Conservation (phyloP, 1,140 invertebrate genomes). For the Meloidogyne exigua region DNA sequence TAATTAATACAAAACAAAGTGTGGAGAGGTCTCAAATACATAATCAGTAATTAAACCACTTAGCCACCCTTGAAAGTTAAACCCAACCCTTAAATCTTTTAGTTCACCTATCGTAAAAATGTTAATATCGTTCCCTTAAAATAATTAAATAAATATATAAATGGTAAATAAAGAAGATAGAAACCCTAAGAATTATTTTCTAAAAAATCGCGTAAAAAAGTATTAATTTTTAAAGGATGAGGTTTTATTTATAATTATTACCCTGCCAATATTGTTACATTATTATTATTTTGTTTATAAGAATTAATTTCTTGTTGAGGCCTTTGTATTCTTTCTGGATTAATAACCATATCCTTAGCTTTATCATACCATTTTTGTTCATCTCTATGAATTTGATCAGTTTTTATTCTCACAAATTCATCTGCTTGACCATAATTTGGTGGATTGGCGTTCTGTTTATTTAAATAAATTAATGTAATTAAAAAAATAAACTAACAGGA, state of each 20-base stretch:
- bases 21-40: too few species aligned
- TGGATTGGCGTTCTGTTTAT: conserved; percentile 72
- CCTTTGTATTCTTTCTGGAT: conserved; percentile 34
- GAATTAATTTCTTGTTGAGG: background rate
- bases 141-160: too few species aligned
- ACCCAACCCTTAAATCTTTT: too few species aligned
- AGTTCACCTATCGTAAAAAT: too few species aligned
- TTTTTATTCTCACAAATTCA: conserved; percentile 79
- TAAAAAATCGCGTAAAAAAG: too few species aligned
- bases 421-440: conserved; percentile 87
- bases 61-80: background rate
- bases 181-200: too few species aligned
- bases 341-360: conserved; percentile 48
- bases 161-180: too few species aligned
- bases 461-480: background rate
- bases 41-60: background rate
- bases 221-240: too few species aligned
- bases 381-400: conserved; percentile 68
- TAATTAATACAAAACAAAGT: too few species aligned
- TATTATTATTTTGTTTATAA: background rate
- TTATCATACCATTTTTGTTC: conserved; percentile 64
- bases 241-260: too few species aligned
- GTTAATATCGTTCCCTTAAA: too few species aligned
- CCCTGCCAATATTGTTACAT: background rate
- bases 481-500: conserved; percentile 29